Evolutionary conservation across 2,888 invertebrate species (phyloP).

Genomic region (Congeria kusceri): DNA sequence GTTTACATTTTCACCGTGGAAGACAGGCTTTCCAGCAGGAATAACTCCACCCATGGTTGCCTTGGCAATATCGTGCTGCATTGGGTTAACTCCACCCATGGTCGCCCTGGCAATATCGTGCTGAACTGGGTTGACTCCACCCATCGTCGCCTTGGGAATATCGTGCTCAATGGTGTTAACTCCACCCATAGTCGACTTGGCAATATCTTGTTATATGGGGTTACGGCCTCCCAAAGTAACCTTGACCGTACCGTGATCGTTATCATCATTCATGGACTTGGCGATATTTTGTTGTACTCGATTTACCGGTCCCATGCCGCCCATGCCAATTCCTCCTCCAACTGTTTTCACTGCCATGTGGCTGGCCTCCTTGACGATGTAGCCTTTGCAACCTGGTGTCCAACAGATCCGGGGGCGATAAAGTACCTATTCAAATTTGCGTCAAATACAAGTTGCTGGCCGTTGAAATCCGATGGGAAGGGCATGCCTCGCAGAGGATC

Average conservation of each 20-base stretch:
- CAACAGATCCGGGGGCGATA: neutral
- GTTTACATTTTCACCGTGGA: neutral
- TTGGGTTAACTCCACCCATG: neutral
- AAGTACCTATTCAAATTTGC: slow-evolving; percentile 15
- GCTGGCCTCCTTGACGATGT: slow-evolving; percentile 27
- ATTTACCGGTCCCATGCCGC: neutral
- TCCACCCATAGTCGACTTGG: slow-evolving; percentile 15
- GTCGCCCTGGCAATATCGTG: neutral
- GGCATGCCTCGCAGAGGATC: slow-evolving; percentile 34
- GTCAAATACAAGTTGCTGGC: slow-evolving; percentile 35
- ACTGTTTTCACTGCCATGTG: slow-evolving; percentile 15
- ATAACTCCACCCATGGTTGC: neutral
- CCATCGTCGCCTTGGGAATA: neutral
- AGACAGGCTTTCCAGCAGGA: neutral
- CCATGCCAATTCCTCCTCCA: neutral
- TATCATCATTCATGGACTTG: too few relatives aligned
- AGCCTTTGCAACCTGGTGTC: slow-evolving; percentile 28
- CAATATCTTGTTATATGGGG: slow-evolving; percentile 13
- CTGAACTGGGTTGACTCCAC: neutral
- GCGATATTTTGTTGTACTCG: too few relatives aligned
- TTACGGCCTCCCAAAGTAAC: neutral
- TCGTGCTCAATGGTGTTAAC: neutral
- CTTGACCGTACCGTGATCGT: slow-evolving; percentile 22
- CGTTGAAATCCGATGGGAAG: slow-evolving; percentile 27
- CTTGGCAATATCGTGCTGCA: slow-evolving; percentile 13